Evolutionary conservation across 2,797 vertebrate species (phyloP).

Genomic region (Channallabes apus): DNA sequence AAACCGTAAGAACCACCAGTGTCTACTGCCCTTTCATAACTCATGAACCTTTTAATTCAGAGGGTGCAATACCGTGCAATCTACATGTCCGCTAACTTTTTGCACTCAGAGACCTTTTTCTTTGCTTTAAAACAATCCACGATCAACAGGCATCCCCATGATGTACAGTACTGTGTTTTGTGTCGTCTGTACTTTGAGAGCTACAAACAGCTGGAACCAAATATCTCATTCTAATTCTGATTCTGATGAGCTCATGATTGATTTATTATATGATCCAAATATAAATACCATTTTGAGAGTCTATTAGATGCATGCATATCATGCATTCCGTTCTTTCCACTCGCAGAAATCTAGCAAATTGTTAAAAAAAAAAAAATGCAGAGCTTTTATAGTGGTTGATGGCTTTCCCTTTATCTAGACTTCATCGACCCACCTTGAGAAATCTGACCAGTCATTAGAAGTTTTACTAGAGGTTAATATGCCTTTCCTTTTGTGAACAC

Average conservation of each 20-base stretch:
- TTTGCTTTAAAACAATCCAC: background rate
- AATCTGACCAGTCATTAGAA: conserved; percentile 14
- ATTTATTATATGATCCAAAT: background rate
- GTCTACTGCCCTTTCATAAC: background rate
- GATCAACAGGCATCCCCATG: background rate
- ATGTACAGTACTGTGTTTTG: no score
- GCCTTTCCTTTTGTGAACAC: background rate
- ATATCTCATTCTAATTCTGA: no score
- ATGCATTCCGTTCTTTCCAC: background rate
- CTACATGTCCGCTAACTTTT: background rate
- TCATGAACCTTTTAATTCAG: background rate
- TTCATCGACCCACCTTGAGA: background rate
- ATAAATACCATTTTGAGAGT: background rate
- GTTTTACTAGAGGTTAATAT: conserved; percentile 9
- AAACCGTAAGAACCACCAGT: background rate
- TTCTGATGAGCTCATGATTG: no score
- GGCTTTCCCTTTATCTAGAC: background rate
- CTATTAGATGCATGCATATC: background rate
- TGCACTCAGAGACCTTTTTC: background rate
- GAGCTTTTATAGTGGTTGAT: background rate
- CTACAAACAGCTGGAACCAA: no score
- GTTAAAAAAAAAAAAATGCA: background rate
- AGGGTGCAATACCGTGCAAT: background rate
- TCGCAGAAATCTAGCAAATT: background rate
- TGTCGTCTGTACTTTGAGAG: no score